phyloP scores from a whole-genome alignment of 2,797 vertebrate genomes.

The Oreonectes daqikongensis region DNA sequence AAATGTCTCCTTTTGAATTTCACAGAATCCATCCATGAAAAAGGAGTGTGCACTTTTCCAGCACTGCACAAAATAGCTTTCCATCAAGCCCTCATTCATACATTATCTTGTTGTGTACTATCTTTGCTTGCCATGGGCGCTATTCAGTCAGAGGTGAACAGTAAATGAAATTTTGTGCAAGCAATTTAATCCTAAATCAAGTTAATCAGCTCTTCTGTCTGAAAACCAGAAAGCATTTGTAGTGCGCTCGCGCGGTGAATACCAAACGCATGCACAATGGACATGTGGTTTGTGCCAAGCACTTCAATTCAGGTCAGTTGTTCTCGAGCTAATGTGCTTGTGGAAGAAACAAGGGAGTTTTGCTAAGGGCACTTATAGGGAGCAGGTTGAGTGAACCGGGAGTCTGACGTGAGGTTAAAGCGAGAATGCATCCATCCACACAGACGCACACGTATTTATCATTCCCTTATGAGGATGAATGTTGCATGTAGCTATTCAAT shows the following conservation, averaged over 20 bases:
- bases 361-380: neutral
- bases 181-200: conserved; percentile 38
- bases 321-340: conserved; percentile 25
- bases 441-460: conserved; percentile 11
- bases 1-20: too few relatives aligned
- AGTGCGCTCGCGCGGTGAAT: neutral
- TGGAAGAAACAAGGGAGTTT: conserved; percentile 26
- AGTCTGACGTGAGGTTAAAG: conserved; percentile 5
- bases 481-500: conserved; percentile 11
- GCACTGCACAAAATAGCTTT: conserved; percentile 1
- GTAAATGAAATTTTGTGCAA: conserved; percentile 30
- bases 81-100: neutral
- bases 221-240: conserved; percentile 21
- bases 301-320: conserved; percentile 39
- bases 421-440: conserved; percentile 18
- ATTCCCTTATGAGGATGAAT: conserved; percentile 15
- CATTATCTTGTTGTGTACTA: neutral
- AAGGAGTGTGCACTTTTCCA: neutral
- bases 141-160: conserved; percentile 2
- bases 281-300: conserved; percentile 15
- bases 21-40: too few relatives aligned
- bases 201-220: conserved; percentile 33
- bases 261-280: conserved; percentile 20
- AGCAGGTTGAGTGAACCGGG: neutral
- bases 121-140: conserved; percentile 3